Evolutionary conservation across 2,797 vertebrate genomes (phyloP), one percentile per base, ranked within the genome.

Genomic region (Sorex maritimensis): DNA sequence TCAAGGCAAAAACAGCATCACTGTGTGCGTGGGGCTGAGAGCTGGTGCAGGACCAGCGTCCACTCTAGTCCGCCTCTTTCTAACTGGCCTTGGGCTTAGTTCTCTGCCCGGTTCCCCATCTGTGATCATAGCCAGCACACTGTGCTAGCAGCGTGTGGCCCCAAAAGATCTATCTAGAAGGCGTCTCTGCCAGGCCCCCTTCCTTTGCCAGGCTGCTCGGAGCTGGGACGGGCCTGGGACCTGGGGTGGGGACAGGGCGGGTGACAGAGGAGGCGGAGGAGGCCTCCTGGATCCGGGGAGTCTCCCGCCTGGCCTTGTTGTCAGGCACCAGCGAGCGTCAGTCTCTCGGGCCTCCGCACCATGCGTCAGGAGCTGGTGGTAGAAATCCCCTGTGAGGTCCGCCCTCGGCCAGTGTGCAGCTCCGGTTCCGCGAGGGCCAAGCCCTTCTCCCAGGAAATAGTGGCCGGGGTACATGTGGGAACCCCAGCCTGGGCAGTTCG

Each of bases 1-100:
- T 15, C 38, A 5, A 14, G 0, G 3, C 10, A 38, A 0, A 11
- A n/a, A 7, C 15, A 15, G 2, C 58, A 61, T 17, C 0, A 0
- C 17, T 26, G 46, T 24, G 13, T 30, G n/a, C 26, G 26, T 2
- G 24, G 3, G 17, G 14, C 6, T 2, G 2, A 5, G 3, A 0
- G 30, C 41, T 34, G 34, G 61, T 10, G 3, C 26, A n/a, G 65
- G 11, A 12, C 3, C 46, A 7, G 46, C 46, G 11, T 12, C 46
- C 46, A 49, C 34, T 38, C 55, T 71, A 30, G 34, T 74, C 28
- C 46, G 6, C 46, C 46, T 49, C 46, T 49, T 49, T 49, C 46
- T 12, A 49, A 6, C 46, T 12, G 46, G 11, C 6, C 11, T 1
- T 49, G 46, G 46, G 3, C 58, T 63, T 12, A 21, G 67, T 46